Conservation (phyloP, 2,113 vertebrate species). For the Okapia johnstoni region DNA sequence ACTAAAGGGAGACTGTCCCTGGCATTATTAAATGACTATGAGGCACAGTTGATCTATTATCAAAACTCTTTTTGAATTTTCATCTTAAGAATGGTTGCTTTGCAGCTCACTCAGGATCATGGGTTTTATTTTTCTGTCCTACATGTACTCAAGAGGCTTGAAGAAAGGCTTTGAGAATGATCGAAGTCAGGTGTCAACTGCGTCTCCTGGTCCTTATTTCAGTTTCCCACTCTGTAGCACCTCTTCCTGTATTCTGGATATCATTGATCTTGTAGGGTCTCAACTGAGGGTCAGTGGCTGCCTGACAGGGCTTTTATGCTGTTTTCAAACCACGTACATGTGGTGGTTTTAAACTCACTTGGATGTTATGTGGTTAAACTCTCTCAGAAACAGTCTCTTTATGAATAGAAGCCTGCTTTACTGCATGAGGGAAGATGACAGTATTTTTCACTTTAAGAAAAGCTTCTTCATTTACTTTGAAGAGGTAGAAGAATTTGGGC, state of each 20-base stretch:
- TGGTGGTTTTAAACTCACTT: background rate
- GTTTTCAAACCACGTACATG: rapidly evolving
- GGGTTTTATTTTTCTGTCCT: background rate
- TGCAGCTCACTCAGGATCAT: background rate
- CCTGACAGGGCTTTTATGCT: background rate
- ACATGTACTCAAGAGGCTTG: background rate
- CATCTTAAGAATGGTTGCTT: background rate
- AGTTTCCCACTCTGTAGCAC: background rate
- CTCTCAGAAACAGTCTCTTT: background rate
- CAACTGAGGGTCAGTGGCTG: rapidly evolving
- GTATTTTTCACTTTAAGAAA: background rate
- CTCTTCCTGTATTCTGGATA: no score
- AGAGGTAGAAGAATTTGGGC: background rate
- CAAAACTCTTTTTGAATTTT: background rate
- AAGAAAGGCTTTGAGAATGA: background rate
- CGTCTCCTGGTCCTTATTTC: background rate
- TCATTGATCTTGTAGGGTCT: background rate
- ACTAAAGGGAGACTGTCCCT: background rate
- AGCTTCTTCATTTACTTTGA: background rate
- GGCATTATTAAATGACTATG: background rate
- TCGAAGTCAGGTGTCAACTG: background rate
- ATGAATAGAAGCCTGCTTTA: background rate
- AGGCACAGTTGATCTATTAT: background rate
- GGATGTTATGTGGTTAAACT: background rate
- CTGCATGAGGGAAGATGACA: background rate